Percentiles rank a stretch among this genome's conserved stretches.
Conservation (phyloP, 2,113 vertebrate species). For the Syngnathus scovelli region DNA sequence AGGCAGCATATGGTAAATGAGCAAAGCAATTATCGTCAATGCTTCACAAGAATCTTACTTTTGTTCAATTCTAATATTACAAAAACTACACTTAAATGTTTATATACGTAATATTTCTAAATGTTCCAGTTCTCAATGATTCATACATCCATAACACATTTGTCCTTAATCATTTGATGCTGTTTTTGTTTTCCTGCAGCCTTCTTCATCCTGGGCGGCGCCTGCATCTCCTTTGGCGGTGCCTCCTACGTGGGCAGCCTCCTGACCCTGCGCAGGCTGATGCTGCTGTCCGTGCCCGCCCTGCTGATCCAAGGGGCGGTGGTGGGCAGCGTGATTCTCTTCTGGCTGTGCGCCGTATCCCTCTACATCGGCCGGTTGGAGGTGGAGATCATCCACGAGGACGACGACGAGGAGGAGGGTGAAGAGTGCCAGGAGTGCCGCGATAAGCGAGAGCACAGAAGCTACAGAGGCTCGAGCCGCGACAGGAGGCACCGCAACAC, state of each 20-base stretch:
- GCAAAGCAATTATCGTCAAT: not conserved
- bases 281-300: slow-evolving; percentile 76
- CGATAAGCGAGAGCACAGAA: slow-evolving; percentile 43
- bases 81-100: too few relatives aligned
- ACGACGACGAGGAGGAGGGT: slow-evolving; percentile 64
- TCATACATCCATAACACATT: not conserved
- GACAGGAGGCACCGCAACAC: slow-evolving; percentile 18
- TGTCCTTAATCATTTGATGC: too few relatives aligned
- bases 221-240: slow-evolving; percentile 78
- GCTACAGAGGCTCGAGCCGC: slow-evolving; percentile 27
- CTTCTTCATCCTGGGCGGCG: slow-evolving; percentile 84
- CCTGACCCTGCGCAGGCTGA: slow-evolving; percentile 72
- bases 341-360: slow-evolving; percentile 86
- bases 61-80: not conserved
- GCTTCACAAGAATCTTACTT: not conserved
- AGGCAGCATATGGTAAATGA: slow-evolving; percentile 78
- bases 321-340: slow-evolving; percentile 73
- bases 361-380: slow-evolving; percentile 84
- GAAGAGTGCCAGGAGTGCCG: slow-evolving; percentile 61
- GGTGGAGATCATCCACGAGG: slow-evolving; percentile 79
- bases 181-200: slow-evolving; percentile 56
- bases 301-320: slow-evolving; percentile 65
- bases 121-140: not conserved
- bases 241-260: slow-evolving; percentile 77
- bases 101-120: too few relatives aligned